Evolutionary conservation across 2,888 invertebrate species (phyloP).

Genomic region (Thymelicus lineola): DNA sequence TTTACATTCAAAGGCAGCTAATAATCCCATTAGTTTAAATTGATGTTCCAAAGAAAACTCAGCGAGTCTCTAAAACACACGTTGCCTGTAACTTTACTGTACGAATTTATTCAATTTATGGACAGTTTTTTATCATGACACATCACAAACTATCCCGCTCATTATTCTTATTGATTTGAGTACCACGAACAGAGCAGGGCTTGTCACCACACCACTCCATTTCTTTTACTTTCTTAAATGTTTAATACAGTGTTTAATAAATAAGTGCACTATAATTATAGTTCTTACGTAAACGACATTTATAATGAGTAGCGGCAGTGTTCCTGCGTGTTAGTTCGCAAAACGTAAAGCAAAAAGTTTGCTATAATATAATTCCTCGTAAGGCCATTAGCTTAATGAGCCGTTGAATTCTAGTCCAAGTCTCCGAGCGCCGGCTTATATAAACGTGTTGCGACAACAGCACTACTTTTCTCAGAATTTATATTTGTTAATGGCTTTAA

Average conservation of each 20-base stretch:
- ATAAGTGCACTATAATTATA: not conserved
- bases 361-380: constrained; percentile 7
- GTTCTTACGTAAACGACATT: not conserved
- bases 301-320: not conserved
- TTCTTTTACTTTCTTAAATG: too few species aligned
- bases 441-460: not conserved
- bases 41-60: constrained; percentile 1
- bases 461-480: not conserved
- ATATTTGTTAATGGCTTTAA: not conserved
- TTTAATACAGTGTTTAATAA: too few species aligned
- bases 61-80: not conserved
- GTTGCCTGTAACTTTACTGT: not conserved
- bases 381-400: constrained; percentile 12
- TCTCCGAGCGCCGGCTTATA: not conserved
- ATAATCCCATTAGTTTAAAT: not conserved
- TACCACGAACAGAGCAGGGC: too few species aligned
- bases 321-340: not conserved
- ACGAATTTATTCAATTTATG: too few species aligned
- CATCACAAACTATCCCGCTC: too few species aligned
- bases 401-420: not conserved
- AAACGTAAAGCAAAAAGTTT: not conserved
- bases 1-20: not conserved
- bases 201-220: too few species aligned
- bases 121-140: too few species aligned
- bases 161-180: too few species aligned